Evolutionary conservation across 2,888 invertebrate species (phyloP).

Genomic region (Plutella xylostella): DNA sequence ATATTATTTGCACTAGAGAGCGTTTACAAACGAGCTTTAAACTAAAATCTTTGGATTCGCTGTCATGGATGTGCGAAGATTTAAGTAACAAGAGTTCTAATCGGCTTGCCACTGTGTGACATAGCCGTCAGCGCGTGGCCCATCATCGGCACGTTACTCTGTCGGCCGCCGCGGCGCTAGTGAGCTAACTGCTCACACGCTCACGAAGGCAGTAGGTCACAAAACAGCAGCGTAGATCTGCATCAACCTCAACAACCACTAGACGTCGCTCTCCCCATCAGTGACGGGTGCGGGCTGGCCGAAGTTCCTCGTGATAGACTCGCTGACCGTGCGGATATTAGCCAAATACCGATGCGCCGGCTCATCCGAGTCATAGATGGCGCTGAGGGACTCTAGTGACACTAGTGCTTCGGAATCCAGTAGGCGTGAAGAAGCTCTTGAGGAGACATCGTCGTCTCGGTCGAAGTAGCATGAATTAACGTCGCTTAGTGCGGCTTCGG

Average conservation of each 20-base stretch:
- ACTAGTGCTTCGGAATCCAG: constrained; percentile 82
- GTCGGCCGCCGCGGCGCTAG: too few relatives aligned
- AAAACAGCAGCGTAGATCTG: too few relatives aligned
- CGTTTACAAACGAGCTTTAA: constrained; percentile 17
- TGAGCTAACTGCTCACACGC: too few relatives aligned
- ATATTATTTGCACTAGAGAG: constrained; percentile 40
- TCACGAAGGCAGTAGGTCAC: too few relatives aligned
- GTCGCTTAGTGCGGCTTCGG: constrained; percentile 88
- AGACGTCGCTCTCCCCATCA: constrained; percentile 77
- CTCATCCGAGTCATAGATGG: constrained; percentile 82
- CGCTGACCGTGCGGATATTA: constrained; percentile 80
- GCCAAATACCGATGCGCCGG: constrained; percentile 75
- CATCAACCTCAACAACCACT: too few relatives aligned
- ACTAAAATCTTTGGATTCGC: constrained; percentile 26
- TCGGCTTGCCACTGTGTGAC: too few relatives aligned
- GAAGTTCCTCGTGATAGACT: constrained; percentile 81
- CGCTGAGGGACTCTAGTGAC: constrained; percentile 83
- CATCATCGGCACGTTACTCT: too few relatives aligned
- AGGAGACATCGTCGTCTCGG: constrained; percentile 82
- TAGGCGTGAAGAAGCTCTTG: constrained; percentile 84
- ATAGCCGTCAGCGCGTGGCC: too few relatives aligned
- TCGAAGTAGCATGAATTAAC: constrained; percentile 86
- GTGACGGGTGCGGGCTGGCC: constrained; percentile 76
- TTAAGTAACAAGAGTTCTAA: neutral
- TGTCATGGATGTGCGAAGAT: constrained; percentile 23